A percentile compares a stretch with the other conserved stretches of the same genome.
Evolutionary conservation across 2,113 vertebrate genomes (phyloP).

Genomic region (Syngnathoides biaculeatus): DNA sequence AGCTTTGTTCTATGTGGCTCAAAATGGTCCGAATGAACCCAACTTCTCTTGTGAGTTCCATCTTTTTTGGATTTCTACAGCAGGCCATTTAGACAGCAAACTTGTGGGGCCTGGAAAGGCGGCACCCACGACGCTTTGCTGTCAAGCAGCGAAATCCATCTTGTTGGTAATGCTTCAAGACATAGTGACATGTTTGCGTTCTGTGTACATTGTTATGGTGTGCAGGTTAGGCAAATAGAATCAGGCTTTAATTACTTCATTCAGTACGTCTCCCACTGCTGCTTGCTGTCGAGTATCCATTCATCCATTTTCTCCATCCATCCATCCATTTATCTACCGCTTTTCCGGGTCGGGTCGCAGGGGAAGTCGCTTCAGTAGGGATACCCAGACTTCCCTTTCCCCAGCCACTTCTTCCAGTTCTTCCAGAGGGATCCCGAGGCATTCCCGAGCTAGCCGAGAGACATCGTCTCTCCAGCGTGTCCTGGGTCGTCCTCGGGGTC

Average conservation of each 20-base stretch:
- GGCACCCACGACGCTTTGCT: not conserved
- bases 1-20: not conserved
- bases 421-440: too few species aligned
- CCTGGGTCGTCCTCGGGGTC: too few species aligned
- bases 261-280: not conserved
- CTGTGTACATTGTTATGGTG: not conserved
- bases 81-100: not conserved
- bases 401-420: too few species aligned
- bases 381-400: too few species aligned
- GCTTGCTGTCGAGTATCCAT: not conserved
- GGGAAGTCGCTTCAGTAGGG: too few species aligned
- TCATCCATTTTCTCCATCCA: too few species aligned
- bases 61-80: not conserved
- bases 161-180: not conserved
- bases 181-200: not conserved
- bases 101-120: not conserved
- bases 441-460: too few species aligned
- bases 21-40: not conserved
- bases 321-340: too few species aligned
- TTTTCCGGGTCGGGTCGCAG: too few species aligned
- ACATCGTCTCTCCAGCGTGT: too few species aligned
- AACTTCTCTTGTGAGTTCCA: not conserved
- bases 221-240: not conserved
- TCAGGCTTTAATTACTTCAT: not conserved
- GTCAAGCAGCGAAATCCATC: not conserved